phyloP scores from a whole-genome alignment of 2,888 invertebrate genomes.

The Tupiocoris notatus region DNA sequence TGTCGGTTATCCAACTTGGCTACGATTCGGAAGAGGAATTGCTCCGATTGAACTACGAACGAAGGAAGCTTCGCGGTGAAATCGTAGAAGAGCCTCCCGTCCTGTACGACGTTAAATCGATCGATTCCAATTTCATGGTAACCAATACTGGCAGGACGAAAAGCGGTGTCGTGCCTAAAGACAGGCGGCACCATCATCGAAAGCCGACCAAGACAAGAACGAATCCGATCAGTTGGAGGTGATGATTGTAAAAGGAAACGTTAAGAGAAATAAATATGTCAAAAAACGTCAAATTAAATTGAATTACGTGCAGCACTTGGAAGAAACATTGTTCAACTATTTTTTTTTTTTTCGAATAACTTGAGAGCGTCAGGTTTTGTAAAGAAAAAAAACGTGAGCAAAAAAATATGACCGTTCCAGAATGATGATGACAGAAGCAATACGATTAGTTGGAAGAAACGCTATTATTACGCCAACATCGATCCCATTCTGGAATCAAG shows the following conservation, averaged over 20 bases:
- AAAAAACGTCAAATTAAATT: no score
- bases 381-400: neutral
- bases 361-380: neutral
- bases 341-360: neutral
- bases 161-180: neutral
- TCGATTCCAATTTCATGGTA: constrained; percentile 25
- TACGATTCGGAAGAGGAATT: constrained; percentile 31
- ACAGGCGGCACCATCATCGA: constrained; percentile 17
- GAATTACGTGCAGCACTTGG: no score
- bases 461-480: no score
- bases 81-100: neutral
- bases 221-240: neutral
- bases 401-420: neutral
- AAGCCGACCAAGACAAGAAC: neutral
- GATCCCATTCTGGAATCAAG: no score
- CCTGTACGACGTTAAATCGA: constrained; percentile 8
- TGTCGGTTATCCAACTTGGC: constrained; percentile 16
- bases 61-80: constrained; percentile 1
- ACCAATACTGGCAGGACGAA: neutral
- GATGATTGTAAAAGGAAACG: no score
- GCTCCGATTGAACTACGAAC: constrained; percentile 14
- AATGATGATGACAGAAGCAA: neutral
- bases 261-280: no score
- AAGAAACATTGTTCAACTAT: no score
- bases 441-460: neutral